Base-by-base conservation (phyloP, 2,888 invertebrate genomes). In the Amblyjoppa fuscipennis region DNA sequence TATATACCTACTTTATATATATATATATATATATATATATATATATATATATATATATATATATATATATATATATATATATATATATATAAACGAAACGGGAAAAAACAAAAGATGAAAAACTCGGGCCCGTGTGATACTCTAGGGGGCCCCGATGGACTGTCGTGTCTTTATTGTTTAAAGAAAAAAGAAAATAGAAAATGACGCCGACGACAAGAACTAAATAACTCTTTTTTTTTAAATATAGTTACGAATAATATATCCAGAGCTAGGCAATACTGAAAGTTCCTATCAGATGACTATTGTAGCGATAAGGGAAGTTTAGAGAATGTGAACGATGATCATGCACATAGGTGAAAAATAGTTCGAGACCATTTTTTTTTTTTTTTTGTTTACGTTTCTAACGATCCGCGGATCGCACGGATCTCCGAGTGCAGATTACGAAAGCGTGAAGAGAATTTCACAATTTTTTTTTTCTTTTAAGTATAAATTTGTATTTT, bases 271-370 rank as follows among this genome's bases (percentile, higher is more conserved):
- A 93, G 93, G 93, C 93, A 93, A 94, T 94, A 94, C 92, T 93
- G 93, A 94, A 94, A 94, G 94, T 94, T 94, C 94, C 94, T 94
- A 94, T 94, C 92, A 93, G 92, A 93, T 93, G 91, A 93, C 92
- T 93, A 93, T 92, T 92, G 91, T 92, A 91, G 92, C 90, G 87
- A 76, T 83, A 80, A 86, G 76, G 81, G 56, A 74, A 86, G 82
- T 75, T 85, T 85, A 83, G 83, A 41, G 66, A 82, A 85, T 75
- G 88, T 84, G 82, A 88, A 80, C 81, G 81, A 76, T 73, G 53
- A 71, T 53, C 51, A 59, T 34, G 59, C 69, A 85, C 74, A 80
- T 53, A 78, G 78, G 61, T 83, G 83, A 70, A 69, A 87, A 70
- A 85, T 85, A 82, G 82, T 82, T 83, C 66, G 82, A 59, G 75